Evolutionary conservation across 2,113 vertebrate species (phyloP).

Genomic region (Hymenochirus boettgeri): DNA sequence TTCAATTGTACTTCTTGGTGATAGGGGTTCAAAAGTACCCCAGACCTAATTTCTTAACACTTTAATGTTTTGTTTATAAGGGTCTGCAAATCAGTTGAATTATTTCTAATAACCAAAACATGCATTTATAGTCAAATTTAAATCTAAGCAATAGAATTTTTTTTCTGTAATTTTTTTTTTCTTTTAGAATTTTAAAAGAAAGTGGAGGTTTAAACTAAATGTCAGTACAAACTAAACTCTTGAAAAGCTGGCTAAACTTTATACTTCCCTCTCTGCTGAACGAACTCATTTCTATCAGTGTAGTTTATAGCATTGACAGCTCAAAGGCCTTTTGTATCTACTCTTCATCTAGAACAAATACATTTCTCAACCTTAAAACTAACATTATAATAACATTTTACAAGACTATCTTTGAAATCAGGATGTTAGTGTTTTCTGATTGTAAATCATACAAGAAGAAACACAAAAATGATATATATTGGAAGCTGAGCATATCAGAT

Average conservation of each 20-base stretch:
- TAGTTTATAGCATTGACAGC: neutral
- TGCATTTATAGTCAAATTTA: too few species aligned
- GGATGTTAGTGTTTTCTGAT: neutral
- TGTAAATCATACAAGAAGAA: neutral
- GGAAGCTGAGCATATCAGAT: too few species aligned
- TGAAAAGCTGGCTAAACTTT: neutral
- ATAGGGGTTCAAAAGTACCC: too few species aligned
- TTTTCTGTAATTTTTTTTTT: too few species aligned
- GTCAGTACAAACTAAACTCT: neutral
- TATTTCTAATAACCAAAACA: too few species aligned
- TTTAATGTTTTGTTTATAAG: too few species aligned
- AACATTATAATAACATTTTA: neutral
- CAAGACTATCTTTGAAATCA: slow-evolving; percentile 4
- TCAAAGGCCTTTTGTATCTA: neutral
- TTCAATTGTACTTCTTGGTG: too few species aligned
- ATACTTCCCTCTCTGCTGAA: neutral
- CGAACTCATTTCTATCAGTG: neutral
- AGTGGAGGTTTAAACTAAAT: too few species aligned
- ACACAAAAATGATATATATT: neutral
- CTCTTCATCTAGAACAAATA: slow-evolving; percentile 7
- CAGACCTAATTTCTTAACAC: too few species aligned
- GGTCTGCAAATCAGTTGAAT: too few species aligned
- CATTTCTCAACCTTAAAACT: slow-evolving; percentile 3
- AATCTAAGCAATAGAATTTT: too few species aligned
- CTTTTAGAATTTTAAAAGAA: too few species aligned